Conservation (phyloP, 2,888 invertebrate genomes). For the Anoncus sp. region DNA sequence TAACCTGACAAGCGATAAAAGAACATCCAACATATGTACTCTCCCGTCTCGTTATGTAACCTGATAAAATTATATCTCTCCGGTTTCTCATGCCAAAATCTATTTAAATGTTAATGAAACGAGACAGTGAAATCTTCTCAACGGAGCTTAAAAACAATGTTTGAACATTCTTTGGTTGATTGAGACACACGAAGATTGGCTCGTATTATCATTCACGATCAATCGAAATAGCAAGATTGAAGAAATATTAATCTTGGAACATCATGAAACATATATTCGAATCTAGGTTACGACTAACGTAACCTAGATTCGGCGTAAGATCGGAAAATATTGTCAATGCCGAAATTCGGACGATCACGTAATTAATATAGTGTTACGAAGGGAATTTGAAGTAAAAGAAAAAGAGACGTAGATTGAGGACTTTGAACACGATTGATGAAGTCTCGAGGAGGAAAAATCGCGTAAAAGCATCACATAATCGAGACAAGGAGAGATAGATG, state of each 20-base stretch:
- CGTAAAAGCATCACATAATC: slow-evolving; percentile 7
- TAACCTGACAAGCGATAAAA: slow-evolving; percentile 53
- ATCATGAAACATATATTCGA: neutral
- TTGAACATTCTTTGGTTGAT: slow-evolving; percentile 7
- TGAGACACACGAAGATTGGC: neutral
- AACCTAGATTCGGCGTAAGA: neutral
- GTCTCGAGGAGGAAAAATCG: neutral
- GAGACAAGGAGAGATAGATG: slow-evolving; percentile 1
- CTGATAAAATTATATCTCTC: slow-evolving; percentile 47
- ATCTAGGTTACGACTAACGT: neutral
- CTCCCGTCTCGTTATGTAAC: slow-evolving; percentile 53
- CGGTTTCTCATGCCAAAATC: slow-evolving; percentile 60
- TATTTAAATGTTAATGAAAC: slow-evolving; percentile 57
- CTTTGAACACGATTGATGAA: neutral
- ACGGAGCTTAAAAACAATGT: neutral
- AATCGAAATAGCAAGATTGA: neutral
- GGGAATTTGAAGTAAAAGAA: neutral
- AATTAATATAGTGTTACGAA: slow-evolving; percentile 24
- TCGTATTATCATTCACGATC: slow-evolving; percentile 15
- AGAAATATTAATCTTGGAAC: slow-evolving; percentile 1
- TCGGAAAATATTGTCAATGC: slow-evolving; percentile 11
- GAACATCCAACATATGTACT: slow-evolving; percentile 52
- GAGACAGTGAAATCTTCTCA: slow-evolving; percentile 17
- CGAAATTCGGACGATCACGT: slow-evolving; percentile 25
- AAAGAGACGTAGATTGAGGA: neutral